phyloP scores from a whole-genome alignment of 2,888 invertebrate species.

The Drosophila austrosaltans region DNA sequence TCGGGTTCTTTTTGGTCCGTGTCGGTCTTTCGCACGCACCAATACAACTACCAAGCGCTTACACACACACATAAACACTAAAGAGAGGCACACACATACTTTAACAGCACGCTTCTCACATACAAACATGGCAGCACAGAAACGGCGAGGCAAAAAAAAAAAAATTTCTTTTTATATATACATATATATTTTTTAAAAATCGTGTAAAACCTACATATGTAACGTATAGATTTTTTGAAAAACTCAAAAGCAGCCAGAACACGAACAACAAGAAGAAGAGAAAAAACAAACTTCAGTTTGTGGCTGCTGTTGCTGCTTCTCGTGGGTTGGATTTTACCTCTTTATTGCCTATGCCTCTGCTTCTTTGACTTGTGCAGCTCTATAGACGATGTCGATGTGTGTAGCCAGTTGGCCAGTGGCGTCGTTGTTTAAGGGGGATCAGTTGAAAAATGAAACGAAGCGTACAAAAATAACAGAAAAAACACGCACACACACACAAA shows the following conservation, averaged over 20 bases:
- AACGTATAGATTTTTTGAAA: constrained; percentile 11
- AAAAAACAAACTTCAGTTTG: constrained; percentile 35
- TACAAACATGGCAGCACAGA: constrained; percentile 16
- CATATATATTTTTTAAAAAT: constrained; percentile 37
- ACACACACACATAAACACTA: constrained; percentile 26
- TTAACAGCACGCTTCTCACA: constrained; percentile 7
- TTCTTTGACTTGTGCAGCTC: constrained; percentile 20
- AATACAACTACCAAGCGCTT: constrained; percentile 25
- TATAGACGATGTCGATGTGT: constrained; percentile 2
- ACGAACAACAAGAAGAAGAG: constrained; percentile 12
- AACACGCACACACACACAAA: not conserved
- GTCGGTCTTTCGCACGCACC: constrained; percentile 64
- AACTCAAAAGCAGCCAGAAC: constrained; percentile 8
- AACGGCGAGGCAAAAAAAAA: constrained; percentile 26
- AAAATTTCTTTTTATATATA: constrained; percentile 43
- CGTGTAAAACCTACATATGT: constrained; percentile 7
- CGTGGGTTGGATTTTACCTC: constrained; percentile 3
- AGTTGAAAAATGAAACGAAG: not conserved
- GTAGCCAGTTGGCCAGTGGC: not conserved
- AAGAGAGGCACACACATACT: constrained; percentile 33
- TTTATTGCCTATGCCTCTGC: constrained; percentile 6
- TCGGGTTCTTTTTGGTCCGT: constrained; percentile 71
- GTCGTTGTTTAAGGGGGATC: constrained; percentile 2
- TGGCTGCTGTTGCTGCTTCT: constrained; percentile 21
- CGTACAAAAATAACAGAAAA: not conserved